A percentile compares a stretch with the other conserved stretches of the same genome.
phyloP scores from a whole-genome alignment of 2,797 vertebrate species.

The Acanthis flammea region DNA sequence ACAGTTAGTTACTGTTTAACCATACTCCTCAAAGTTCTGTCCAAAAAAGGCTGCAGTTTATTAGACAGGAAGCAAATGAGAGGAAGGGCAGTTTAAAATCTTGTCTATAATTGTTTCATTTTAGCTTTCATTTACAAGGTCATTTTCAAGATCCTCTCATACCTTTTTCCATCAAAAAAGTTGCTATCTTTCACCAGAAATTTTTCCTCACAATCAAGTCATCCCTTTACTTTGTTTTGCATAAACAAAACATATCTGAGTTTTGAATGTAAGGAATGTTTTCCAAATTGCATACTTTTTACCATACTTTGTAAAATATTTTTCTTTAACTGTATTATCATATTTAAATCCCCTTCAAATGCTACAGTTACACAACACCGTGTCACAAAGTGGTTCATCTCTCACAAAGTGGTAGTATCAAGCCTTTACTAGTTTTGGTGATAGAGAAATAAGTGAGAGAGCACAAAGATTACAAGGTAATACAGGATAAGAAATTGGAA shows the following conservation, averaged over 20 bases:
- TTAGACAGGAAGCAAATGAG: not conserved
- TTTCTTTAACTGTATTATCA: not conserved
- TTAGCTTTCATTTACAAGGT: not conserved
- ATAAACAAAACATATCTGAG: not conserved
- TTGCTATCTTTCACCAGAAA: not conserved
- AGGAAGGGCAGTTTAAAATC: not conserved
- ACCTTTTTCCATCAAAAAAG: not conserved
- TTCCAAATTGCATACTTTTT: not conserved
- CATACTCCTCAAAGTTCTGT: not conserved
- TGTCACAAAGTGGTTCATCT: not conserved
- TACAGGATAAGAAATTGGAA: not conserved
- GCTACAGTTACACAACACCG: not conserved
- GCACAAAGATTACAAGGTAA: not conserved
- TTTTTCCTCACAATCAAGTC: not conserved
- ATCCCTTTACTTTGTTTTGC: not conserved
- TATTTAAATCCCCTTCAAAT: not conserved
- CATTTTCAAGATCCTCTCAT: not conserved
- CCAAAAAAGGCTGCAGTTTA: not conserved
- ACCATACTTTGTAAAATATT: not conserved
- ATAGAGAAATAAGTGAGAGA: not conserved
- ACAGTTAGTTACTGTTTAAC: not conserved
- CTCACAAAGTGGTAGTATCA: rapidly evolving
- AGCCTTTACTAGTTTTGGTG: not conserved
- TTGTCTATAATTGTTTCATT: not conserved
- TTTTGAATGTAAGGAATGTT: not conserved